Evolutionary conservation across 2,888 invertebrate species (phyloP), one percentile per base, ranked within the genome.

Genomic region (Scotopteryx bipunctaria): DNA sequence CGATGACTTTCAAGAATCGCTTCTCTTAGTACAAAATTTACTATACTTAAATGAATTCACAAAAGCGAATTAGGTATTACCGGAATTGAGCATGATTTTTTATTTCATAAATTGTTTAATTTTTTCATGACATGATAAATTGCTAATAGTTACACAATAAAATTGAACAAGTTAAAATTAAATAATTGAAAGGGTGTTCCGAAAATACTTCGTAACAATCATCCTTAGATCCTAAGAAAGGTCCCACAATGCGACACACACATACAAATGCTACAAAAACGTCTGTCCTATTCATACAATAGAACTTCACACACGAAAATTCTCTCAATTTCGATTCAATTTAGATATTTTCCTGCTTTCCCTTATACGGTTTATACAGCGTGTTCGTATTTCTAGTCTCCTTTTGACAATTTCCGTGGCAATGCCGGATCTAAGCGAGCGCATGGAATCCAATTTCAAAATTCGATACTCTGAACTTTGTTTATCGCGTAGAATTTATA

Each of bases 311-410:
- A 68, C 67, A 65, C 61, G 67, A 66, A 72, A 64, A 70, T 67
- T 67, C 71, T 69, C 71, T 66, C 76, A 71, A 77, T 77, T 71
- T 71, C 69, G 75, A 80, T 79, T 78, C 78, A 75, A 79, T 80
- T 79, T 79, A 78, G 79, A 78, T 73, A 63, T 59, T 72, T 69
- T 64, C 69, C 66, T 66, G 51, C 62, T 46, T 61, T 57, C 51
- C 57, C 58, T 53, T 57, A 46, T 56, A 48, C 51, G 55, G 52
- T 56, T 51, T 63, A 53, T 66, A 76, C 67, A 72, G 73, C 65
- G 49, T 69, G 75, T 60, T 63, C 52, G 56, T 44, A 21, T 54
- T 54, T 48, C 47, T 59, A 41, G 44, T 33, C 25, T 46, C 42
- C 41, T 52, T 48, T 54, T 19, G 43, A 52, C 49, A 51, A 46